Evolutionary conservation across 1,140 invertebrate species (phyloP), one percentile per base, ranked within the genome.

Genomic region (Bicyclus anynana): DNA sequence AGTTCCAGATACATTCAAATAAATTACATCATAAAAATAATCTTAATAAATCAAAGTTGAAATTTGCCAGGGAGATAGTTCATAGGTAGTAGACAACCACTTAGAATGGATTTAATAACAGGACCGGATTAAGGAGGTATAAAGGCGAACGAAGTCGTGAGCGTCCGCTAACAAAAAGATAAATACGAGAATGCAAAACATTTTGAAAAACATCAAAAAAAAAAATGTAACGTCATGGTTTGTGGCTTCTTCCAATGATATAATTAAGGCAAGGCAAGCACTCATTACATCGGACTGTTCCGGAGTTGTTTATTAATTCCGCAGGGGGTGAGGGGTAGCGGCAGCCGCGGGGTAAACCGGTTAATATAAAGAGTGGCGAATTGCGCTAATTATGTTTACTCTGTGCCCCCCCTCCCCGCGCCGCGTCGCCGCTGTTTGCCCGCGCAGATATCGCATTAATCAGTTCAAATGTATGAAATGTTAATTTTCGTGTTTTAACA

Each of bases 371-470:
- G 70, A 72, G 69, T 67, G 65, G 65, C 58, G 70, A 69, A 72
- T 69, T 69, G 59, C 58, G 67, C 64, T 74, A 74, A 72, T 74
- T 69, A 72, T 74, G 66, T 73, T 74, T 72, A 53, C 68, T 40
- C 60, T 62, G 40, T 50, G 38, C 26, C 65, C 14, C 29, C 49
- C 21, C 56, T 42, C 50, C 49, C 6, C 53, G 9, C n/a, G 17
- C n/a, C 35, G 27, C 46, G 20, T 18, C 42, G 20, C 9, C 27
- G 44, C 57, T 60, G 58, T 60, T 60, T 60, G 35, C 58, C 16
- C 29, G 33, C 23, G 58, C 53, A 44, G 52, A 60, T 60, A 60
- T 50, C 44, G 58, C 52, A 50, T 53, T 60, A 60, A 60, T 60
- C 47, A 59, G 49, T 51, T 53, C 48, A 47, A 53, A 59, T 47